Evolutionary conservation across 2,113 vertebrate species (phyloP).

Genomic region (Vireo altiloquus): DNA sequence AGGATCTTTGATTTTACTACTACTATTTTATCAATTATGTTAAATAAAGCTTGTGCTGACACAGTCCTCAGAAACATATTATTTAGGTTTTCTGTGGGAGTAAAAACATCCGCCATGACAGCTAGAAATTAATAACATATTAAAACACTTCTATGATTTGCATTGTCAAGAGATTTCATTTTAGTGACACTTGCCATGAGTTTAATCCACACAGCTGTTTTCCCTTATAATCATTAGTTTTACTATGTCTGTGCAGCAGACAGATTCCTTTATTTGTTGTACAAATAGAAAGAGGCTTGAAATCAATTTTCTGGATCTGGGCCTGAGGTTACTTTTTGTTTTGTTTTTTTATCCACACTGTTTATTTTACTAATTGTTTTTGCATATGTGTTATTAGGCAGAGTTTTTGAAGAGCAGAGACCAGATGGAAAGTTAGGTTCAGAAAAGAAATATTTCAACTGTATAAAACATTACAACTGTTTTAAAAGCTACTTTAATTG

Average conservation of each 20-base stretch:
- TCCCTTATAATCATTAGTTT: background rate
- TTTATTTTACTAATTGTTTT: constrained; percentile 5
- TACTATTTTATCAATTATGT: background rate
- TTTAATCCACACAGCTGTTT: background rate
- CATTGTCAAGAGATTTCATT: background rate
- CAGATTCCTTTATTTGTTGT: background rate
- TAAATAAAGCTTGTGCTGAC: background rate
- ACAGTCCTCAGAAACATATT: background rate
- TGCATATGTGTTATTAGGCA: background rate
- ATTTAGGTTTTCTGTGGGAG: background rate
- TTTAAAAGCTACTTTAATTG: background rate
- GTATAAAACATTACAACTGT: background rate
- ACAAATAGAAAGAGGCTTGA: background rate
- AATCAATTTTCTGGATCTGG: background rate
- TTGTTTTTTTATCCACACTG: background rate
- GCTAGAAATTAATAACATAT: background rate
- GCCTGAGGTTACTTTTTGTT: background rate
- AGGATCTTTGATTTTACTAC: background rate
- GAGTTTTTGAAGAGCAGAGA: background rate
- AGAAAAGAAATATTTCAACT: background rate
- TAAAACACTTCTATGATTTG: background rate
- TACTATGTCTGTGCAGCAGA: background rate
- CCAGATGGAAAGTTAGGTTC: background rate
- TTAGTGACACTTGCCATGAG: background rate
- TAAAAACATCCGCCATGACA: background rate